These are phyloP conservation scores for Pseudochromis fuscus DNA, from an alignment of 2,797 vertebrate genomes.

Conservation along the genomic window DNA sequence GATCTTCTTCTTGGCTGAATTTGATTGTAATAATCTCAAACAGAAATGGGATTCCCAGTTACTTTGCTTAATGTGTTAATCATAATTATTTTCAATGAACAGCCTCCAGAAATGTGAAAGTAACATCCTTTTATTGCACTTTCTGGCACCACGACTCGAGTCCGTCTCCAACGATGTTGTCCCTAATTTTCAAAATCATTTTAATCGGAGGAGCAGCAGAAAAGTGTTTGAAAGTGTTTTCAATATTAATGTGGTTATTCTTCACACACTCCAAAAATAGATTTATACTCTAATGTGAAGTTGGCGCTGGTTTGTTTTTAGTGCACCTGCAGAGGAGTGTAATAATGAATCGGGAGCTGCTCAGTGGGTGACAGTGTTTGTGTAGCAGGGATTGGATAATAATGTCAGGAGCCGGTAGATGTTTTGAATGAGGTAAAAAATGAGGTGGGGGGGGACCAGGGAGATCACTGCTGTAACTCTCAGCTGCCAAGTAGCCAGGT, in stretches of 20 bases:
- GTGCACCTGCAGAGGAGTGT: slow-evolving; percentile 41
- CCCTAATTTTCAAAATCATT: neutral
- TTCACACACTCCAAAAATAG: slow-evolving; percentile 27
- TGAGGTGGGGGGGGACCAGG: slow-evolving; percentile 30
- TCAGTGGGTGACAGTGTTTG: slow-evolving; percentile 45
- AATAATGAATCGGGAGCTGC: slow-evolving; percentile 35
- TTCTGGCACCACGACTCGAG: too few relatives aligned
- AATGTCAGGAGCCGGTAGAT: slow-evolving; percentile 21
- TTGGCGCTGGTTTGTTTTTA: slow-evolving; percentile 16
- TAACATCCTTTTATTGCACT: neutral
- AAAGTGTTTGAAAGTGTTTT: slow-evolving; percentile 24
- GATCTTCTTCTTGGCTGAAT: neutral
- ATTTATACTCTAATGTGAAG: slow-evolving; percentile 6
- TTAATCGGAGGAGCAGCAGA: slow-evolving; percentile 10
- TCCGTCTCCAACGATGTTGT: neutral
- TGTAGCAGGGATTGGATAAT: slow-evolving; percentile 41
- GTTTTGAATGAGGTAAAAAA: slow-evolving; percentile 17
- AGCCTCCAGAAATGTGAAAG: neutral
- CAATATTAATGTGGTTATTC: slow-evolving; percentile 5
- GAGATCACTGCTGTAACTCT: slow-evolving; percentile 42
- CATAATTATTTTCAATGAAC: neutral
- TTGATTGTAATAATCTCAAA: neutral
- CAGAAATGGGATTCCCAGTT: slow-evolving; percentile 13
- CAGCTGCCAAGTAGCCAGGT: slow-evolving; percentile 24
- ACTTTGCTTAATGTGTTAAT: neutral